A percentile compares a stretch with the other conserved stretches of the same genome.
Evolutionary conservation across 2,797 vertebrate genomes (phyloP).

Genomic region (Squalus acanthias): DNA sequence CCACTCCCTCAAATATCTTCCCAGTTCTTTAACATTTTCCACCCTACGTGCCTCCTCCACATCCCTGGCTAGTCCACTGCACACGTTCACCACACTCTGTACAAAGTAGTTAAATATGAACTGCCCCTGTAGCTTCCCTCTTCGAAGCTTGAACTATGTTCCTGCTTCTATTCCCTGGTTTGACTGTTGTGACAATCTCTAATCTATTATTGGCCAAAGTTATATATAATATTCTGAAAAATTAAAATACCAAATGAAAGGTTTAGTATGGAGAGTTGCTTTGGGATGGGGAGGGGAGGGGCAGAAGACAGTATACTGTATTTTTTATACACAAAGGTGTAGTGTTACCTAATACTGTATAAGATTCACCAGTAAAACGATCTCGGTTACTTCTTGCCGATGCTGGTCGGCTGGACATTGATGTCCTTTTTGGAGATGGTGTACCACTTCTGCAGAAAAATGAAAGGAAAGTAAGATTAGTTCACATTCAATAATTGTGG

Average conservation of each 20-base stretch:
- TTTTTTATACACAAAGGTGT: slow-evolving; percentile 17
- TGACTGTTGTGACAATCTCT: neutral
- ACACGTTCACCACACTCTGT: neutral
- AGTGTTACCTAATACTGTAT: slow-evolving; percentile 83
- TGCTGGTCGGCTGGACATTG: slow-evolving; percentile 55
- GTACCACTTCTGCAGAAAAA: slow-evolving; percentile 68
- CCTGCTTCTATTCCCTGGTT: neutral
- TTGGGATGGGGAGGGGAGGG: too few species aligned
- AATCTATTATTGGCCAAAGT: neutral
- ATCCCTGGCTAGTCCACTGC: neutral
- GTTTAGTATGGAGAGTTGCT: neutral
- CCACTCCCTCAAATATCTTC: neutral
- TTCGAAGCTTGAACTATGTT: neutral
- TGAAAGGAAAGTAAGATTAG: slow-evolving; percentile 43
- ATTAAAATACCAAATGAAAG: neutral
- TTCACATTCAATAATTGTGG: slow-evolving; percentile 40
- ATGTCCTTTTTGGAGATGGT: slow-evolving; percentile 75
- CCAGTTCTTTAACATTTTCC: neutral
- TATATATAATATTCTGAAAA: neutral
- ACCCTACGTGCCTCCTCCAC: neutral
- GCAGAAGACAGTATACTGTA: neutral
- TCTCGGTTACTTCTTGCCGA: slow-evolving; percentile 66
- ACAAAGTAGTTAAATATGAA: neutral
- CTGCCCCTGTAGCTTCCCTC: neutral
- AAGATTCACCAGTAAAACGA: slow-evolving; percentile 85